A percentile compares a stretch with the other conserved stretches of the same genome.
phyloP scores from a whole-genome alignment of 2,888 invertebrate species.

The Epistrophella euchroma region DNA sequence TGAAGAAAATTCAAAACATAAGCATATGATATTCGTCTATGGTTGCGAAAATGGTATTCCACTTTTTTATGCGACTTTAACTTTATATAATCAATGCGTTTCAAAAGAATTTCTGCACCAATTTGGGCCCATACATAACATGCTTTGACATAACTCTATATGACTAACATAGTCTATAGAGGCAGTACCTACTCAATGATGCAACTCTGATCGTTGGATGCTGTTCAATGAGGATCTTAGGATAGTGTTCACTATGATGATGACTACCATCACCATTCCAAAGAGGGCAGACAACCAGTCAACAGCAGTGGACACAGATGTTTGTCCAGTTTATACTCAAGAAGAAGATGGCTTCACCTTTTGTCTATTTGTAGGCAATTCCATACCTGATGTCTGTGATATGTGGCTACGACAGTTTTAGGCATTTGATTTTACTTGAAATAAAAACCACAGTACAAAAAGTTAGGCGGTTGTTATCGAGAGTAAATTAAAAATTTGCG shows the following conservation, averaged over 20 bases:
- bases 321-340: slow-evolving; percentile 12
- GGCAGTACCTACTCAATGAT: slow-evolving; percentile 27
- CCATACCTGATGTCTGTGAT: slow-evolving; percentile 21
- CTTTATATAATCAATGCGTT: slow-evolving; percentile 45
- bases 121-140: slow-evolving; percentile 63
- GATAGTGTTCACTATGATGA: slow-evolving; percentile 34
- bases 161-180: slow-evolving; percentile 44
- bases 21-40: slow-evolving; percentile 18
- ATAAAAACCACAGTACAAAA: slow-evolving; percentile 14
- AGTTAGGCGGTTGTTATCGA: slow-evolving; percentile 45
- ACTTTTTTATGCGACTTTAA: slow-evolving; percentile 40
- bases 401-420: slow-evolving; percentile 27
- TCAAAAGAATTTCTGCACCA: slow-evolving; percentile 69
- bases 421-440: slow-evolving; percentile 34
- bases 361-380: slow-evolving; percentile 5
- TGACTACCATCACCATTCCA: slow-evolving; percentile 7
- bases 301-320: slow-evolving; percentile 1
- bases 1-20: slow-evolving; percentile 35
- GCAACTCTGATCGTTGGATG: slow-evolving; percentile 45
- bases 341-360: slow-evolving; percentile 68
- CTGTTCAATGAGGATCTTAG: slow-evolving; percentile 43
- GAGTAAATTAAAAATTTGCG: too few relatives aligned
- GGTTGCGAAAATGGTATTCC: slow-evolving; percentile 57
- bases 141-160: slow-evolving; percentile 67
- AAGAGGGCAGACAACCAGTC: slow-evolving; percentile 11